Evolutionary conservation across 1,140 invertebrate species (phyloP).

Genomic region (Saccostrea cuccullata): DNA sequence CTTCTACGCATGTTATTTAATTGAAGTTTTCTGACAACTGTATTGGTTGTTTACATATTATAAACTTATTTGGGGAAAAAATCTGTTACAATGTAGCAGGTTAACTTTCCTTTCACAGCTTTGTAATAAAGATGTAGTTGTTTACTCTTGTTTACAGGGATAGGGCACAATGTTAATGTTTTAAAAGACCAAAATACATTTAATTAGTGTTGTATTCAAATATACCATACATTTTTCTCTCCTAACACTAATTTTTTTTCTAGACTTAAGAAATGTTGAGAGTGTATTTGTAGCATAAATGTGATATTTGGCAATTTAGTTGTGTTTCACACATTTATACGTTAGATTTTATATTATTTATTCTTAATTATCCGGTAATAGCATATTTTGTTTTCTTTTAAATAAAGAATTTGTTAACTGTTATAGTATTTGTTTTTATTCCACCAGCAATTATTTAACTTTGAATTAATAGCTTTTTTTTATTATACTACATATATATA

Average conservation of each 20-base stretch:
- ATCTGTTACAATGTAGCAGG: too few relatives aligned
- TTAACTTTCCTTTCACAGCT: neutral
- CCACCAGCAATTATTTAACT: neutral
- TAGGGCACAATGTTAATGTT: neutral
- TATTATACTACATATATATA: too few relatives aligned
- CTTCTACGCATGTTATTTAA: neutral
- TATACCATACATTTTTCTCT: neutral
- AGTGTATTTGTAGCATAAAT: conserved; percentile 9
- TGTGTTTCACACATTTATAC: conserved; percentile 36
- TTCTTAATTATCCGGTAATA: conserved; percentile 36
- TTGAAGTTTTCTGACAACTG: neutral
- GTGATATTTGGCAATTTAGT: conserved; percentile 35
- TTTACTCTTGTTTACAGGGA: neutral
- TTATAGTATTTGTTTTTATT: neutral
- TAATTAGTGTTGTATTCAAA: neutral
- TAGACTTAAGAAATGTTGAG: neutral
- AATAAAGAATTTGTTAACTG: conserved; percentile 29
- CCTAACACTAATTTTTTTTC: neutral
- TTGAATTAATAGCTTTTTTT: too few relatives aligned
- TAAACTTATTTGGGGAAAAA: too few relatives aligned
- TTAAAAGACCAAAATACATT: neutral
- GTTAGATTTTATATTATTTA: conserved; percentile 34
- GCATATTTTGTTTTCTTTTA: conserved; percentile 29
- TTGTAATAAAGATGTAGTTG: neutral
- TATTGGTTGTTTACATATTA: neutral